Percentiles rank a stretch among this genome's conserved stretches.
Evolutionary conservation across 2,797 vertebrate species (phyloP).

Genomic region (Aselliscus stoliczkanus): DNA sequence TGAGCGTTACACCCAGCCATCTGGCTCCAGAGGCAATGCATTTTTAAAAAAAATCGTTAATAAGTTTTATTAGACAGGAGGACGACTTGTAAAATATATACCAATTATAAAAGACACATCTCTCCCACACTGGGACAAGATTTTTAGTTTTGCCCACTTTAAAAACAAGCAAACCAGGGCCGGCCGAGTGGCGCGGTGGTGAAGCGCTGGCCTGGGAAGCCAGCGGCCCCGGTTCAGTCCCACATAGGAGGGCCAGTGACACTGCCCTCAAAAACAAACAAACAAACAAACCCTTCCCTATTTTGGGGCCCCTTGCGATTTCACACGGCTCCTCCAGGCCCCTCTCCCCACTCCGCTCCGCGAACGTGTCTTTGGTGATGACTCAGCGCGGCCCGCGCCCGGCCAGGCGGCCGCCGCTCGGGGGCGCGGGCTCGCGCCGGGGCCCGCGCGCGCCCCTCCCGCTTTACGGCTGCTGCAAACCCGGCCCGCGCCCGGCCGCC

Average conservation of each 20-base stretch:
- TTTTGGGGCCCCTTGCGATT: neutral
- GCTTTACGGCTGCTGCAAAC: constrained; percentile 81
- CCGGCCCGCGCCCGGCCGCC: constrained; percentile 62
- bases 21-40: neutral
- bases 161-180: neutral
- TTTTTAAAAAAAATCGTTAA: neutral
- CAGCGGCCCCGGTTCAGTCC: no score
- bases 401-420: constrained; percentile 35
- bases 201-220: no score
- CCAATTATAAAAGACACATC: neutral
- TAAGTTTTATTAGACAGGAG: neutral
- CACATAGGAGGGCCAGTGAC: no score
- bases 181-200: no score
- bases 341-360: neutral
- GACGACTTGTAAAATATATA: neutral
- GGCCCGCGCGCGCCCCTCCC: constrained; percentile 19
- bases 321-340: neutral
- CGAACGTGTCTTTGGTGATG: neutral
- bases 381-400: neutral
- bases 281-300: rapidly evolving
- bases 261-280: no score
- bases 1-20: neutral
- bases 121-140: neutral
- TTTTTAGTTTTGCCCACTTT: neutral
- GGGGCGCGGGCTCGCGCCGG: constrained; percentile 26